These are phyloP conservation scores for Laodelphax striatellus DNA, from an alignment of 1,140 invertebrate species.

Conservation along the genomic window DNA sequence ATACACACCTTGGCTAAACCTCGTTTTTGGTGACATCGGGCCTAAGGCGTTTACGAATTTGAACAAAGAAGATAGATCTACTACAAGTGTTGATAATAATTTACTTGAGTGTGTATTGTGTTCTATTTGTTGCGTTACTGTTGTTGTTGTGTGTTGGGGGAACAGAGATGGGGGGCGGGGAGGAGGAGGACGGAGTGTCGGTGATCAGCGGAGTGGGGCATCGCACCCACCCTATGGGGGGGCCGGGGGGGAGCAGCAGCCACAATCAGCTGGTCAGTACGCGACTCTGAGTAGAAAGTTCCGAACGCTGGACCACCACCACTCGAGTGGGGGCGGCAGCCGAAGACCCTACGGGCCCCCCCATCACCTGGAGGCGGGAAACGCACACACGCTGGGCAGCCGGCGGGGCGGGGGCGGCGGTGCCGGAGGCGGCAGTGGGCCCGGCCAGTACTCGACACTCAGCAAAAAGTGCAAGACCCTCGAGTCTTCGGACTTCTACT, in stretches of 20 bases:
- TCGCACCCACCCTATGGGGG: neutral
- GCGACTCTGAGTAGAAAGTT: conserved; percentile 40
- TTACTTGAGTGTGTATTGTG: too few species aligned
- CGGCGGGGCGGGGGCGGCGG: conserved; percentile 12
- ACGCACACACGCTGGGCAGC: conserved; percentile 23
- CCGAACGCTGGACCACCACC: conserved; percentile 24
- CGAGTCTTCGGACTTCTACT: conserved; percentile 90
- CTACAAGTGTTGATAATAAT: too few species aligned
- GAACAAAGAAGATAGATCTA: too few species aligned
- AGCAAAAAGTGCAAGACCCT: conserved; percentile 90
- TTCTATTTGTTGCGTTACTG: too few species aligned
- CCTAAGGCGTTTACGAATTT: too few species aligned
- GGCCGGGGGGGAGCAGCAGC: neutral
- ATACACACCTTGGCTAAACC: too few species aligned
- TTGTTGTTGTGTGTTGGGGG: too few species aligned
- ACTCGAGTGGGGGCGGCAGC: conserved; percentile 12
- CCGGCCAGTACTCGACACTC: conserved; percentile 48
- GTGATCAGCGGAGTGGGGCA: conserved; percentile 31
- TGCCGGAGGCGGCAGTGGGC: conserved; percentile 24
- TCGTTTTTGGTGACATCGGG: too few species aligned
- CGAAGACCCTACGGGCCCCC: neutral
- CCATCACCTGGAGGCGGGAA: conserved; percentile 17
- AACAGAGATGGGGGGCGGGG: neutral
- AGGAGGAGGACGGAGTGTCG: conserved; percentile 30
- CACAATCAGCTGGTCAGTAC: conserved; percentile 57